Percentiles rank a stretch among this genome's conserved stretches.
These are phyloP conservation scores for Luffia ferchaultella DNA, from an alignment of 2,888 invertebrate genomes.

Conservation along the genomic window DNA sequence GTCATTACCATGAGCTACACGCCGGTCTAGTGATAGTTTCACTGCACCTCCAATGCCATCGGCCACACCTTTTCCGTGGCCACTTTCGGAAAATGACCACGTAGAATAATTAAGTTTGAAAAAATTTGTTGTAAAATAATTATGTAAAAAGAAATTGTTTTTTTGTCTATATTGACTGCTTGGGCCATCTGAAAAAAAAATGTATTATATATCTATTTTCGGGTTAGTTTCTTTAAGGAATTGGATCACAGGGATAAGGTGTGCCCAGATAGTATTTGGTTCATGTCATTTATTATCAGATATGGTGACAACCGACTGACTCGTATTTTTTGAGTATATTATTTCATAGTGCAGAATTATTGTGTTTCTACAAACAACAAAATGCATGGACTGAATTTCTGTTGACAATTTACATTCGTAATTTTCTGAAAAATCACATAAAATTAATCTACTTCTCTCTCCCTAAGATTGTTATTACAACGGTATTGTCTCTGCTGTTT, in stretches of 20 bases:
- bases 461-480: neutral
- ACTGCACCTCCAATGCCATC: constrained; percentile 19
- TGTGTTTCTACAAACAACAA: neutral
- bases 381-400: neutral
- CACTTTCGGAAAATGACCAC: constrained; percentile 11
- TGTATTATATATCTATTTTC: neutral
- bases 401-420: neutral
- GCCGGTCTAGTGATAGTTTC: constrained; percentile 17
- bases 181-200: neutral
- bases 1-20: constrained; percentile 10
- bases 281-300: neutral
- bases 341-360: neutral
- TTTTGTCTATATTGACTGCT: constrained; percentile 2
- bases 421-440: neutral
- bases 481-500: neutral
- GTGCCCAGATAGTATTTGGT: neutral
- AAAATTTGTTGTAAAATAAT: constrained; percentile 4
- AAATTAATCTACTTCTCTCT: neutral
- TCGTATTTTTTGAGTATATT: neutral
- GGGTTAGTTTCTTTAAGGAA: neutral
- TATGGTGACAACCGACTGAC: neutral
- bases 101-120: constrained; percentile 6
- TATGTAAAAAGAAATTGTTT: constrained; percentile 9
- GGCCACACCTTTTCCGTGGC: constrained; percentile 19
- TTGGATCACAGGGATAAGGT: neutral